phyloP scores from a whole-genome alignment of 2,888 invertebrate species.

The Hetaerina titia region DNA sequence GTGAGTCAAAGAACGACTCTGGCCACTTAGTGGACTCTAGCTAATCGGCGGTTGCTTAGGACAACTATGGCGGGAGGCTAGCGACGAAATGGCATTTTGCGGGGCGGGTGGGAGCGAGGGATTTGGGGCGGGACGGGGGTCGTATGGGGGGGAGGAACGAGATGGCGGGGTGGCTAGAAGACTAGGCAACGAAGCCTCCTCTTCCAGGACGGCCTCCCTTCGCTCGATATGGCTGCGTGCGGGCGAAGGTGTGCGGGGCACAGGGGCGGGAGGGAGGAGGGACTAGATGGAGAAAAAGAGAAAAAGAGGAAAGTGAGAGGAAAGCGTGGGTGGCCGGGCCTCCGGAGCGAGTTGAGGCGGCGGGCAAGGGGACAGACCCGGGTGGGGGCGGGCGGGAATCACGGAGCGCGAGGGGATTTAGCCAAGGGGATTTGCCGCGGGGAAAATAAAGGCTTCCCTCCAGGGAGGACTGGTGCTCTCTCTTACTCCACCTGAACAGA shows the following conservation, averaged over 20 bases:
- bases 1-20: too few relatives aligned
- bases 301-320: not conserved
- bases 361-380: not conserved
- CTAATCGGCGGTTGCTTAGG: too few relatives aligned
- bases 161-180: not conserved
- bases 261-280: not conserved
- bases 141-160: too few relatives aligned
- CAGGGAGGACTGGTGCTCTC: not conserved
- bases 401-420: conserved; percentile 7
- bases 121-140: too few relatives aligned
- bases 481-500: not conserved
- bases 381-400: not conserved
- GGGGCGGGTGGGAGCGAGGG: not conserved
- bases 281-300: not conserved
- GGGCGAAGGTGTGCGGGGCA: not conserved
- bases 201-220: not conserved
- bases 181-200: not conserved
- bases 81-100: not conserved
- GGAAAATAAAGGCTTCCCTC: conserved; percentile 23
- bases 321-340: not conserved
- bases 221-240: not conserved
- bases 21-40: too few relatives aligned
- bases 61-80: too few relatives aligned
- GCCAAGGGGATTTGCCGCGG: conserved; percentile 37
- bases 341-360: not conserved